Conservation (phyloP, 2,113 vertebrate species). For the Cathartes aura region DNA sequence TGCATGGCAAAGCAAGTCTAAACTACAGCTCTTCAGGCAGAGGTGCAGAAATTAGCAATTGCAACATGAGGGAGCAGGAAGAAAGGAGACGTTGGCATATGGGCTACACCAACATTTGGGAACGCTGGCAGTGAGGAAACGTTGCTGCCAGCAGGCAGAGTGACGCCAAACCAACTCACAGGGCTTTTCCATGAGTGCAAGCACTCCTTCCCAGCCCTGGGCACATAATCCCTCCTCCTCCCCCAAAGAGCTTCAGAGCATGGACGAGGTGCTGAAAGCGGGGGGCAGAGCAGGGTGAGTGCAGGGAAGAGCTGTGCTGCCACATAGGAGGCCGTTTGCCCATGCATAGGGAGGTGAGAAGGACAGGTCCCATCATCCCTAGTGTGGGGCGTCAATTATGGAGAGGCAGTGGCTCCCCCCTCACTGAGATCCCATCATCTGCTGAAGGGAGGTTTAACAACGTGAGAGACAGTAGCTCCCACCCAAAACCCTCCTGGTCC, state of each 20-base stretch:
- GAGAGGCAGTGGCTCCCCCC: background rate
- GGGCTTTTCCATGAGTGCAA: background rate
- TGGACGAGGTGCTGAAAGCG: rapidly evolving
- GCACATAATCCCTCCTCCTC: background rate
- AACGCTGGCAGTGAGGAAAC: background rate
- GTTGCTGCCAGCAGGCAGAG: constrained; percentile 13
- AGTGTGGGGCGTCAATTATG: background rate
- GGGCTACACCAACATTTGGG: background rate
- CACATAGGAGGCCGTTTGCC: background rate
- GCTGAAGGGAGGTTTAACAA: background rate
- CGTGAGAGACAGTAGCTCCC: background rate
- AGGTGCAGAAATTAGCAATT: background rate
- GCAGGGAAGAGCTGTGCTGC: background rate
- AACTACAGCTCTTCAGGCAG: constrained; percentile 28
- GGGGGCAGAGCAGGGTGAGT: rapidly evolving
- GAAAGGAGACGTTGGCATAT: background rate
- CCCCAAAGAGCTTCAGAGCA: background rate
- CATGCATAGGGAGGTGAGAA: rapidly evolving
- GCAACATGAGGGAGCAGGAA: constrained; percentile 3
- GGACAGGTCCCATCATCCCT: background rate
- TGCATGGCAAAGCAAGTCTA: background rate
- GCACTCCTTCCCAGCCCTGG: background rate
- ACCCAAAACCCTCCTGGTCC: background rate
- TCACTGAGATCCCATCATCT: background rate
- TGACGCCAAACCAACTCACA: background rate